Percentiles rank a stretch among this genome's conserved stretches.
phyloP scores from a whole-genome alignment of 1,140 invertebrate genomes.

The Alviniconcha marisindica region DNA sequence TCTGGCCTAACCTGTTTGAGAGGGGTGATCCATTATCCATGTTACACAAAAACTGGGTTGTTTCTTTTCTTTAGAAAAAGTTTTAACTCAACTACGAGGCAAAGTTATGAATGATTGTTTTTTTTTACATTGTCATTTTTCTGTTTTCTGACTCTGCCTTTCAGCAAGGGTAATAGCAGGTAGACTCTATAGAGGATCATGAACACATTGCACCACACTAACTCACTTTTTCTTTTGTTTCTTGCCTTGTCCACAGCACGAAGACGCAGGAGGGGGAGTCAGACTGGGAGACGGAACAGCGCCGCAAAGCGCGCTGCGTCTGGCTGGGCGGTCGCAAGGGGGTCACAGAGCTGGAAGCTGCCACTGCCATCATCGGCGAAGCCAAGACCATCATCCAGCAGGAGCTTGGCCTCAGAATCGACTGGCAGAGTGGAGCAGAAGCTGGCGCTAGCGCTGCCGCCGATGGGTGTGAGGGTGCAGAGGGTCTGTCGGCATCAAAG shows the following conservation, averaged over 20 bases:
- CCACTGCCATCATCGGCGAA: conserved; percentile 86
- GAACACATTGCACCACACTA: no score
- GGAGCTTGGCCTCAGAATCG: conserved; percentile 69
- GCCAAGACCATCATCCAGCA: conserved; percentile 80
- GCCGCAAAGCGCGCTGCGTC: conserved; percentile 79
- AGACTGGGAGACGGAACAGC: conserved; percentile 81
- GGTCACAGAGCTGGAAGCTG: conserved; percentile 89
- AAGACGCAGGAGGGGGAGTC: conserved; percentile 85
- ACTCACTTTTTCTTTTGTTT: not conserved
- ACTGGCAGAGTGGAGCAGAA: conserved; percentile 51
- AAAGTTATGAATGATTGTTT: no score
- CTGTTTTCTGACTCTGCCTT: no score
- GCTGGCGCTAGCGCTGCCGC: not conserved
- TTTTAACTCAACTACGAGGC: no score
- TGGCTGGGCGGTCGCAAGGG: conserved; percentile 90
- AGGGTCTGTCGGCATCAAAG: not conserved
- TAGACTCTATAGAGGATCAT: no score
- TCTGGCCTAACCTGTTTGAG: no score
- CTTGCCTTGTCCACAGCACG: conserved; percentile 75
- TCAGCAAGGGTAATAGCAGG: no score
- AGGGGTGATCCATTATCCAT: no score
- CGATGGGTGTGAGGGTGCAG: not conserved
- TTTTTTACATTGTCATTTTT: no score
- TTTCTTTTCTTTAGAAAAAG: no score
- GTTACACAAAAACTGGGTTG: no score